Base-by-base conservation (phyloP, 2,797 vertebrate species). In the Acrossocheilus fasciatus region DNA sequence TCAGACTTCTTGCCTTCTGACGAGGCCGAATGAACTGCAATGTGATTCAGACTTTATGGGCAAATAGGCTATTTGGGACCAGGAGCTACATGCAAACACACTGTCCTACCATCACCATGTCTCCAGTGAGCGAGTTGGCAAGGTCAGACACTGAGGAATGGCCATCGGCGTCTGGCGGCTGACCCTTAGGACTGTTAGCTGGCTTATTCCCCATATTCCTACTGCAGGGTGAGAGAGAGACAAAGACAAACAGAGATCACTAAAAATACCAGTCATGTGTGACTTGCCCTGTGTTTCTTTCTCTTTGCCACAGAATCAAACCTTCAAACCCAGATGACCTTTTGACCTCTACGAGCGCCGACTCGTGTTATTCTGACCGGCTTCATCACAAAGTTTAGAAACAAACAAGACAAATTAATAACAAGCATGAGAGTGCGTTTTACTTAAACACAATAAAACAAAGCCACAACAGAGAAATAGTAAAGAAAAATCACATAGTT, bases 51-150 rank as follows among this genome's bases (percentile, higher is more conserved):
- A 47, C 26, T 43, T 47, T 9, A 30, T 18, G 26, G 8, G 11
- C 57, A 0, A 39, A 30, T 30, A 30, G 52, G 59, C 75, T 78
- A 0, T 62, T 36, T 36, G 39, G 23, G n/a, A 79, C 7, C 23
- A n/a, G 36, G 39, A 26, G 23, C 18, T 12, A 23, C 57, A 83
- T n/a, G 72, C 34, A 75, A 72, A 85, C 15, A 47, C 79, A 41
- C 4, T 20, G 39, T 95, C 97, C 36, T 96, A 99, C 98, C 98
- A 99, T 99, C 78, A 99, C 96, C 98, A 99, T 99, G 95, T 99
- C 98, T 81, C 98, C 98, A 88, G 98, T 99, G 91, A 99, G 96
- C 45, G 98, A 99, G 95, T 99, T 99, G 92, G 97, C 98, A 84
- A 99, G 96, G 93, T 99, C 98, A 0, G 98, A 97, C 79, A 99